These are phyloP conservation scores for Diplodus sargus DNA, from an alignment of 2,797 vertebrate genomes.

Conservation along the genomic window DNA sequence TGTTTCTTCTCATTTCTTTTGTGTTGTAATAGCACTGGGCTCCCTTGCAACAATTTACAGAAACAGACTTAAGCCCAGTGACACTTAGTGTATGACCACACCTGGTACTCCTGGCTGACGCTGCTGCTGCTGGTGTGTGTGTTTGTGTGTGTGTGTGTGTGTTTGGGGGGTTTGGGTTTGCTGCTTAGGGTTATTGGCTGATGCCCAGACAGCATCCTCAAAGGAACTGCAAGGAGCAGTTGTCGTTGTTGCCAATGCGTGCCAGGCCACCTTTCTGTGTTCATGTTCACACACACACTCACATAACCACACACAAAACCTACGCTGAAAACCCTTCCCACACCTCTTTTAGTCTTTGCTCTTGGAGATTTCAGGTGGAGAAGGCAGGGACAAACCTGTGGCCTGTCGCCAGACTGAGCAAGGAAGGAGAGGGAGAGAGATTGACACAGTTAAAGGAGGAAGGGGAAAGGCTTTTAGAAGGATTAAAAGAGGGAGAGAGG, in stretches of 20 bases:
- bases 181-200: conserved; percentile 64
- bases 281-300: conserved; percentile 1
- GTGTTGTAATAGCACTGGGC: conserved; percentile 10
- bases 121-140: not conserved
- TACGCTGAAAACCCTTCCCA: conserved; percentile 24
- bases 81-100: conserved; percentile 50
- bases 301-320: not conserved
- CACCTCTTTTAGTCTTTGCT: conserved; percentile 38
- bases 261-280: conserved; percentile 53
- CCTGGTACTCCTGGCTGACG: conserved; percentile 50
- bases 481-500: conserved; percentile 60
- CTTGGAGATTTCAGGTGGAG: conserved; percentile 53
- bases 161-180: conserved; percentile 9
- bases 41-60: conserved; percentile 29
- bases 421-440: conserved; percentile 39
- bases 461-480: conserved; percentile 60
- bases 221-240: conserved; percentile 58
- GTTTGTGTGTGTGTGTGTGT: too few species aligned
- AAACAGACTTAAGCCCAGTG: conserved; percentile 21
- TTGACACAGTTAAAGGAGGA: conserved; percentile 64
- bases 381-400: conserved; percentile 53
- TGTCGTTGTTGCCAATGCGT: conserved; percentile 40
- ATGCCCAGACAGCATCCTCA: conserved; percentile 60
- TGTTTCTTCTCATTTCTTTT: conserved; percentile 29
- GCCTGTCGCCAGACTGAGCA: conserved; percentile 38